Evolutionary conservation across 2,888 invertebrate species (phyloP), one percentile per base, ranked within the genome.

Genomic region (Acleris literana): DNA sequence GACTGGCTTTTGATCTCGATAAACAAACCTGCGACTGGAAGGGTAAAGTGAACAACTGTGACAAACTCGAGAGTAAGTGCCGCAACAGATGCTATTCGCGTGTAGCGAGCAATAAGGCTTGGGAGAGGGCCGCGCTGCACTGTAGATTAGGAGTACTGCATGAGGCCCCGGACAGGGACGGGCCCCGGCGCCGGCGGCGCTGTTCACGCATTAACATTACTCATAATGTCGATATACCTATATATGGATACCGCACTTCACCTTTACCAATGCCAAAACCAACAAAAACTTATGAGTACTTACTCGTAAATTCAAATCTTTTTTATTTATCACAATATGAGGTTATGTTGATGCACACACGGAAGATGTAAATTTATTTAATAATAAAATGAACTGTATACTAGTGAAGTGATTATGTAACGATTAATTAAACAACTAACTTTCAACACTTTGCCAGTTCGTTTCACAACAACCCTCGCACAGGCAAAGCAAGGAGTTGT

Each of bases 1-100:
- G 98, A 94, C 95, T 98, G 95, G 96, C 97, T 94, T 98, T 98
- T 95, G 98, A 98, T 95, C 96, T 98, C 94, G 96, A 97, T 94
- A 98, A 97, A 95, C 98, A 98, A 95, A 98, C 98, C 92, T 98
- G 98, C 94, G 97, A 98, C 95, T 98, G 98, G 98, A 98, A 97
- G 95, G 97, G 97, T 94, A 97, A 98, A 96, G 98, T 98, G 94
- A 95, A 94, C 94, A 98, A 96, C 96, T 98, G 98, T 96, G 96
- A 97, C 95, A 96, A 96, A 94, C 95, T 97, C 93, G 97, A 98
- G 96, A 98, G 98, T 98, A 97, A 97, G 97, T 96, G 94, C 84
- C 87, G 89, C 87, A 82, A 84, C 79, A 82, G 83, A 86, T 84
- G 86, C 86, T 90, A 88, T 86, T 87, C 86, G 87, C 88, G 88